Base-by-base conservation (phyloP, 1,140 invertebrate genomes). In the Homalodisca vitripennis region DNA sequence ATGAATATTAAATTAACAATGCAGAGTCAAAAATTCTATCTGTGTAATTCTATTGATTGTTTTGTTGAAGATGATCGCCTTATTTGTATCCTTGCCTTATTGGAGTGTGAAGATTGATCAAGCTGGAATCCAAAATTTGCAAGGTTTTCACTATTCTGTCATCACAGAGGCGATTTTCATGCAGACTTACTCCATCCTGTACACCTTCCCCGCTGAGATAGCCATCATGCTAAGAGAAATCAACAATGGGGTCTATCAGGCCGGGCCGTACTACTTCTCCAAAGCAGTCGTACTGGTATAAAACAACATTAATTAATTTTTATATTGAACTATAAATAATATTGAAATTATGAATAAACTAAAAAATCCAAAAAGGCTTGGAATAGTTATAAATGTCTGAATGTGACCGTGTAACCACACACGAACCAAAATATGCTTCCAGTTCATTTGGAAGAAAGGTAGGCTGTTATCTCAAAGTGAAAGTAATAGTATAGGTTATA, bases 141-240 rank as follows among this genome's bases (percentile, higher is more conserved):
- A 89, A 77, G 89, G 88, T 62, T 80, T 88, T 0, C 74, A 89
- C 67, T 89, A 89, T 78, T 80, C 88, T 22, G 84, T 87, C 48
- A 84, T 89, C 24, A 85, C 87, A 1, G 89, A 91, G 77, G 87
- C 87, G 1, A 86, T 88, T 67, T 91, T 90, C 75, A 85, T 87
- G 10, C 87, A 86, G 72, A 84, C 88, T 70, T 90, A 90, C 76
- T 81, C 82, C 1, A 86, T 88, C 3, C 86, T 89, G 73, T 83
- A 88, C 74, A 87, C 85, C 2, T 90, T 91, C 78, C 88, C 89
- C 0, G 78, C 82, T 66, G 88, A 90, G 81, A 79, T 90, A 60
- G 85, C 87, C 0, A 80, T 89, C 47, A 77, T 90, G 34, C 76
- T 90, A 6, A 75, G 87, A 73, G 89, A 91, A 72, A 84, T 89